Evolutionary conservation across 1,140 invertebrate genomes (phyloP).

Genomic region (Zaprionus kolodkinae): DNA sequence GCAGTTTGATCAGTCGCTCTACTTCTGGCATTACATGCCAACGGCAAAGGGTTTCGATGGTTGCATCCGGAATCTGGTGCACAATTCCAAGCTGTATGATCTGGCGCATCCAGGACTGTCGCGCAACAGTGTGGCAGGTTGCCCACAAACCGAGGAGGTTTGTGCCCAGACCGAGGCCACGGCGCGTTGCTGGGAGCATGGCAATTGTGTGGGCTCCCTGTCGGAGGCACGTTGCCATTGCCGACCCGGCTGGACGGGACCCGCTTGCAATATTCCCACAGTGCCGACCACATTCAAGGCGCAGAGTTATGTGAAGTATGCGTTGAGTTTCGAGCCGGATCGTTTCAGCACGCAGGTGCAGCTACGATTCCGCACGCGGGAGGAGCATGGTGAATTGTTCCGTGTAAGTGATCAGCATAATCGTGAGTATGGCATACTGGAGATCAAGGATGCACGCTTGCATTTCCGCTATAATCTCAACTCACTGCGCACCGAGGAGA

Average conservation of each 20-base stretch:
- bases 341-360: constrained; percentile 96
- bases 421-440: constrained; percentile 96
- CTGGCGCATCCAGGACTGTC: constrained; percentile 94
- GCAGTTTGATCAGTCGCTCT: constrained; percentile 93
- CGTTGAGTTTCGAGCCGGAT: constrained; percentile 96
- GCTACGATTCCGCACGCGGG: constrained; percentile 95
- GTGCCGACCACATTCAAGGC: constrained; percentile 94
- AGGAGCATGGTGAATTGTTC: constrained; percentile 96
- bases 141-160: constrained; percentile 94
- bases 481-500: constrained; percentile 94
- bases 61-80: constrained; percentile 97
- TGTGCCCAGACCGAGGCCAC: constrained; percentile 93
- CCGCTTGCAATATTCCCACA: constrained; percentile 92
- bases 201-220: constrained; percentile 96
- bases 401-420: constrained; percentile 97
- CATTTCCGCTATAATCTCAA: constrained; percentile 97
- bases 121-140: constrained; percentile 93
- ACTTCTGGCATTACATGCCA: constrained; percentile 94
- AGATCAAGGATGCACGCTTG: constrained; percentile 95
- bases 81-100: constrained; percentile 98
- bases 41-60: constrained; percentile 96
- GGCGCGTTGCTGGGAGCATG: constrained; percentile 94
- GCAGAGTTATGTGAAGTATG: constrained; percentile 98
- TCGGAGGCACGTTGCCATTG: constrained; percentile 95
- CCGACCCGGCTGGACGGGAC: constrained; percentile 95